Base-by-base conservation (phyloP, 2,797 vertebrate genomes). In the Rhinoraja longicauda region DNA sequence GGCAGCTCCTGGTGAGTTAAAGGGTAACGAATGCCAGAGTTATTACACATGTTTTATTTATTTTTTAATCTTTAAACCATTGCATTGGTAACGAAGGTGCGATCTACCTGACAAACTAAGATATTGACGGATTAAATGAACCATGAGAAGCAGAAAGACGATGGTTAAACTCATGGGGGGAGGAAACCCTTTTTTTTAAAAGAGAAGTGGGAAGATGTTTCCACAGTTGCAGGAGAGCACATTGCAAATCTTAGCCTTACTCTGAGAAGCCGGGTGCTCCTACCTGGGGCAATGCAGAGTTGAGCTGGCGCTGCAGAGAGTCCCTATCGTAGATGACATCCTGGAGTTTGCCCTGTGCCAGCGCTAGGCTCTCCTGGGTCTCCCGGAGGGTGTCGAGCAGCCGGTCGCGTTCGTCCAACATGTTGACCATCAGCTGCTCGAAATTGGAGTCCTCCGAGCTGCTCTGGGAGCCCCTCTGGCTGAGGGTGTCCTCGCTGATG, bases 401-500 rank as follows among this genome's bases (percentile, higher is more conserved):
- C 93, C 98, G 98, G 94, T 99, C 99, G 93, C 99, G 96, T 96
- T 99, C 99, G 94, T 99, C 99, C 94, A 99, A 97, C 99, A 99
- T 99, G 95, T 99, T 99, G 94, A 99, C 99, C 98, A 99, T 99
- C 95, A 99, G 96, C 96, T 99, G 98, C 96, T 99, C 99, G 94
- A 99, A 99, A 95, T 99, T 98, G 72, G 98, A 98, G 96, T 99
- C 99, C 0, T 99, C 98, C 0, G 98, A 98, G 96, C 97, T 97
- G 96, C 98, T 98, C 95, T 99, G 98, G 93, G 98, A 99, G 96
- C 98, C 98, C 93, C 99, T 97, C 95, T 99, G 98, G 95, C 97
- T 99, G 73, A 98, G 98, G 95, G 98, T 99, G 97, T 99, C 98
- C 97, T 99, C 98, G 0, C 98, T 99, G 95, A 98, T 98, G 93